Conservation (phyloP, 2,113 vertebrate species). For the Anarhynchus alexandrinus region DNA sequence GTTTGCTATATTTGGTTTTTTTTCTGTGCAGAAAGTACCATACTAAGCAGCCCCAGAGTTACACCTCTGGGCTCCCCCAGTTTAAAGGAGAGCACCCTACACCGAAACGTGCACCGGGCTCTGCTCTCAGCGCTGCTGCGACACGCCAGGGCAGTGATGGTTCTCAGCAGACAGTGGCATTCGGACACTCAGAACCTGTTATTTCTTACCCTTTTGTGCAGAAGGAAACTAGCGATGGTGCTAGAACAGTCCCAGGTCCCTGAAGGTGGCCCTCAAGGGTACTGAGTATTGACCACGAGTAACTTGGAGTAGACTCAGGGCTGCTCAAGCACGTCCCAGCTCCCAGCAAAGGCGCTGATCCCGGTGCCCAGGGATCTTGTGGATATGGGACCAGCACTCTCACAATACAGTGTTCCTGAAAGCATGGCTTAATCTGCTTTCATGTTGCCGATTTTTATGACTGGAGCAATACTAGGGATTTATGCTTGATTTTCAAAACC, state of each 20-base stretch:
- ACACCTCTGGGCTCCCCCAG: neutral
- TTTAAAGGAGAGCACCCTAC: neutral
- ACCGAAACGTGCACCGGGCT: rapidly evolving
- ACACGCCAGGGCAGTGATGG: neutral
- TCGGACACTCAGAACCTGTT: neutral
- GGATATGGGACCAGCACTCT: neutral
- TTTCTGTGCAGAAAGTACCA: neutral
- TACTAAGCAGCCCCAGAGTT: neutral
- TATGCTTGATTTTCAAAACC: neutral
- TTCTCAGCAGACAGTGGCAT: neutral
- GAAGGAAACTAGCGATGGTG: neutral
- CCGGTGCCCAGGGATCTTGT: rapidly evolving
- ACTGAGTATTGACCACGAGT: neutral
- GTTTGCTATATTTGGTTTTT: neutral
- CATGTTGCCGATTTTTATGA: neutral
- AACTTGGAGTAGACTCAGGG: neutral
- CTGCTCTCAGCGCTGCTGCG: neutral
- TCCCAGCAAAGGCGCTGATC: neutral
- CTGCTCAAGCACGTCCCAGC: neutral
- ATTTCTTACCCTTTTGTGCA: neutral
- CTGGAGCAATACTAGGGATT: neutral
- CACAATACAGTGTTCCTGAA: neutral
- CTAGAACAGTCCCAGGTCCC: neutral
- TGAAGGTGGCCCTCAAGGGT: neutral
- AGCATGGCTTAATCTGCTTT: neutral